Conservation (phyloP, 1,140 invertebrate species). For the Eurosta solidaginis region DNA sequence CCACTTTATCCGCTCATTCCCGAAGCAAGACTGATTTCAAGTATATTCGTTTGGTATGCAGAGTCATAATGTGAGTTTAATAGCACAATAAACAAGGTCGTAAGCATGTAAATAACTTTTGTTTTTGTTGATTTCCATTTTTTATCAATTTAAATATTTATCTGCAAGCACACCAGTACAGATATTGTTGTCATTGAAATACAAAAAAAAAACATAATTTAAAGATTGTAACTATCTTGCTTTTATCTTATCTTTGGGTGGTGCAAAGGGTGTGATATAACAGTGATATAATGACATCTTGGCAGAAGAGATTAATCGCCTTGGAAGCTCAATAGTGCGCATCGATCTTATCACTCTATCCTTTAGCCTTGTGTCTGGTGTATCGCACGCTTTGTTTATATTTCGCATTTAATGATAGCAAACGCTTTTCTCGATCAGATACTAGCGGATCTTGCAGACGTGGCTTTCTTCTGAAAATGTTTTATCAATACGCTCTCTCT, state of each 20-base stretch:
- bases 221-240: background rate
- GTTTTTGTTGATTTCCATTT: background rate
- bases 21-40: background rate
- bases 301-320: too few species aligned
- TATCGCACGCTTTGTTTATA: too few species aligned
- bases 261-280: background rate
- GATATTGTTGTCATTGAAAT: background rate
- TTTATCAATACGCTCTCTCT: too few species aligned
- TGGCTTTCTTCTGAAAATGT: too few species aligned
- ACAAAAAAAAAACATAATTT: background rate
- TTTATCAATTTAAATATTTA: background rate
- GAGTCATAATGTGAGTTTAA: background rate
- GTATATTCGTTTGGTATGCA: background rate
- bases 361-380: too few species aligned
- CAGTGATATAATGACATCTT: too few species aligned
- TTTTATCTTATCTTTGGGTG: background rate
- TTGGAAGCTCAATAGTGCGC: too few species aligned
- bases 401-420: too few species aligned
- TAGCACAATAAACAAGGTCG: background rate
- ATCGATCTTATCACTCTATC: too few species aligned
- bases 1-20: background rate
- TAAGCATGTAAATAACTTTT: background rate
- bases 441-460: too few species aligned
- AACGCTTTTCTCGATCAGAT: too few species aligned
- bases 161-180: background rate